A percentile compares a stretch with the other conserved stretches of the same genome.
These are phyloP conservation scores for Clunio marinus DNA, from an alignment of 2,888 invertebrate genomes.

Conservation along the genomic window DNA sequence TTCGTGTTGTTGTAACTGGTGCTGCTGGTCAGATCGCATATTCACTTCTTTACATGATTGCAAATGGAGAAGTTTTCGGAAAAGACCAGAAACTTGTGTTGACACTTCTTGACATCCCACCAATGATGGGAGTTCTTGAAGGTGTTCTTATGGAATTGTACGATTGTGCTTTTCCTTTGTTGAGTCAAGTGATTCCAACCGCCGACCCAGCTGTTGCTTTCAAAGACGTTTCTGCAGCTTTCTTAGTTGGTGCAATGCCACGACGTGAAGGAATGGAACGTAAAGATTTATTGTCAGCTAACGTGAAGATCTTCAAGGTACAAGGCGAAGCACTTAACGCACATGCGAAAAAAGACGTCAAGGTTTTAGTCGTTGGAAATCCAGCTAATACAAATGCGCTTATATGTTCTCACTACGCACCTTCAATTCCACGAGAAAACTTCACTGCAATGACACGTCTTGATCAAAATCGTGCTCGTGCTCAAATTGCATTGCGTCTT, in stretches of 20 bases:
- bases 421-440: conserved; percentile 91
- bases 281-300: conserved; percentile 93
- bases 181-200: conserved; percentile 80
- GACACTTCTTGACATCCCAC: conserved; percentile 89
- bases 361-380: conserved; percentile 95
- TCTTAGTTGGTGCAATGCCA: conserved; percentile 97
- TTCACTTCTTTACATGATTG: conserved; percentile 89
- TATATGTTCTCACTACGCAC: conserved; percentile 92
- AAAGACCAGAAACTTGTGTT: conserved; percentile 78
- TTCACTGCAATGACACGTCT: conserved; percentile 97
- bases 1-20: conserved; percentile 93
- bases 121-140: conserved; percentile 93
- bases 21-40: conserved; percentile 99
- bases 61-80: conserved; percentile 95
- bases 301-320: conserved; percentile 96
- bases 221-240: conserved; percentile 91
- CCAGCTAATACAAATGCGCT: conserved; percentile 99
- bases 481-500: conserved; percentile 74
- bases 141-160: conserved; percentile 97
- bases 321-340: conserved; percentile 61
- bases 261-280: conserved; percentile 97
- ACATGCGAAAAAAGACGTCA: conserved; percentile 85
- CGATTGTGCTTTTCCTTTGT: conserved; percentile 89
- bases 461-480: conserved; percentile 95
- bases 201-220: conserved; percentile 88